A percentile compares a stretch with the other conserved stretches of the same genome.
phyloP scores from a whole-genome alignment of 2,113 vertebrate species.

The Scortum barcoo region DNA sequence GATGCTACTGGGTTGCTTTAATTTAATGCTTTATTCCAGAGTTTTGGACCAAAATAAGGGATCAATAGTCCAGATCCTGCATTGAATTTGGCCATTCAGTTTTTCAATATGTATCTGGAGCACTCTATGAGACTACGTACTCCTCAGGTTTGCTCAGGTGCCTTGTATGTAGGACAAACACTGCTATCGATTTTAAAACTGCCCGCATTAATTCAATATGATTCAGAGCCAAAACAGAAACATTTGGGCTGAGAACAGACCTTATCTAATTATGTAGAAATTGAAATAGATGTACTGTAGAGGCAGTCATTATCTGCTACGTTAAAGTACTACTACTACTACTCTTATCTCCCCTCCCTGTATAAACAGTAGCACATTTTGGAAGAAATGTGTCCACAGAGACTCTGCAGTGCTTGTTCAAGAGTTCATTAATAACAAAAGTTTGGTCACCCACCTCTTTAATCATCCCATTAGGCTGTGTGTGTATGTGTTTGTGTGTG shows the following conservation, averaged over 20 bases:
- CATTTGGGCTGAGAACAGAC: background rate
- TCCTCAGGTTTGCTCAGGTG: background rate
- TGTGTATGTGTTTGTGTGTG: slow-evolving; percentile 15
- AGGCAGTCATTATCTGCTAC: background rate
- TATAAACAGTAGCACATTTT: slow-evolving; percentile 53
- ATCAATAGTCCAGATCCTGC: background rate
- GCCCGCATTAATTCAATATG: too few relatives aligned
- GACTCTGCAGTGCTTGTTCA: slow-evolving; percentile 58
- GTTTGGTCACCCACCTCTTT: slow-evolving; percentile 21
- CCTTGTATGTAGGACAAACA: background rate
- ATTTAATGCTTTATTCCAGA: background rate
- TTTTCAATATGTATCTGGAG: background rate
- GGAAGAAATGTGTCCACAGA: slow-evolving; percentile 43
- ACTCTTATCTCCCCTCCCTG: slow-evolving; percentile 43
- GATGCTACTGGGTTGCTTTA: background rate
- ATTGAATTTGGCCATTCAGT: background rate
- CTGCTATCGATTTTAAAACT: too few relatives aligned
- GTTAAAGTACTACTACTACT: slow-evolving; percentile 9
- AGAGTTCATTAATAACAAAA: slow-evolving; percentile 56
- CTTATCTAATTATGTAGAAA: slow-evolving; percentile 5
- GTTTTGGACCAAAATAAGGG: background rate
- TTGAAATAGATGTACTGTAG: slow-evolving; percentile 17
- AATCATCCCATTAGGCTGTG: slow-evolving; percentile 26
- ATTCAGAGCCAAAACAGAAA: slow-evolving; percentile 2
- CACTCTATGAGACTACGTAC: too few relatives aligned